These are phyloP conservation scores for Hipparchia semele DNA, from an alignment of 2,888 invertebrate species.

Conservation along the genomic window DNA sequence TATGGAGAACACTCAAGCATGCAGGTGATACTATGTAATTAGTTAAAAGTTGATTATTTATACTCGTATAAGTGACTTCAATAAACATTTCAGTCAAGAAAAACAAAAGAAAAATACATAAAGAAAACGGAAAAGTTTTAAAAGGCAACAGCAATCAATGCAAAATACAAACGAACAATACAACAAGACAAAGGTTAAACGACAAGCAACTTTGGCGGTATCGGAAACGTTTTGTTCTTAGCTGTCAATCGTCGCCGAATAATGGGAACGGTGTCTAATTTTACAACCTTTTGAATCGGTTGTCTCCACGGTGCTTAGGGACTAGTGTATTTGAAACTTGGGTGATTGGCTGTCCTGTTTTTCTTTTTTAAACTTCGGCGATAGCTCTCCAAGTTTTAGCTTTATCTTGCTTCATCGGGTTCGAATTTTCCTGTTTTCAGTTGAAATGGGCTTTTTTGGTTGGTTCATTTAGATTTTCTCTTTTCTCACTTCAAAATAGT, in stretches of 20 bases:
- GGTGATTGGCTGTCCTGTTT: slow-evolving; percentile 41
- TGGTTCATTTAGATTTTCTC: slow-evolving; percentile 6
- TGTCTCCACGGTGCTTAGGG: slow-evolving; percentile 47
- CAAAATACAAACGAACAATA: not conserved
- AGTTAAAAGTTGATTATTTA: too few species aligned
- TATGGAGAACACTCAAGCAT: too few species aligned
- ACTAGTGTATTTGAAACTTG: slow-evolving; percentile 61
- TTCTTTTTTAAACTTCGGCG: slow-evolving; percentile 44
- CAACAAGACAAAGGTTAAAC: not conserved
- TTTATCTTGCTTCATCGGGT: slow-evolving; percentile 38
- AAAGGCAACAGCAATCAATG: not conserved
- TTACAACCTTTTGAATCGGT: slow-evolving; percentile 41
- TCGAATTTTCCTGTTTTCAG: slow-evolving; percentile 34
- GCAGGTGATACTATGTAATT: too few species aligned
- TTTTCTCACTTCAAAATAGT: not conserved
- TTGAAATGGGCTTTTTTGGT: not conserved
- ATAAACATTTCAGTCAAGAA: too few species aligned
- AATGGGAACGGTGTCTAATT: slow-evolving; percentile 30
- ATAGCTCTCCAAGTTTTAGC: slow-evolving; percentile 33
- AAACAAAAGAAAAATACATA: too few species aligned
- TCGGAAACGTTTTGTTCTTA: not conserved
- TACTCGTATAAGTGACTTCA: too few species aligned
- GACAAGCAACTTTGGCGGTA: not conserved
- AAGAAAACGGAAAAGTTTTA: not conserved
- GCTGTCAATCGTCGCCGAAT: slow-evolving; percentile 1